Percentiles rank a stretch among this genome's conserved stretches.
phyloP scores from a whole-genome alignment of 2,113 vertebrate genomes.

The Osmerus mordax region DNA sequence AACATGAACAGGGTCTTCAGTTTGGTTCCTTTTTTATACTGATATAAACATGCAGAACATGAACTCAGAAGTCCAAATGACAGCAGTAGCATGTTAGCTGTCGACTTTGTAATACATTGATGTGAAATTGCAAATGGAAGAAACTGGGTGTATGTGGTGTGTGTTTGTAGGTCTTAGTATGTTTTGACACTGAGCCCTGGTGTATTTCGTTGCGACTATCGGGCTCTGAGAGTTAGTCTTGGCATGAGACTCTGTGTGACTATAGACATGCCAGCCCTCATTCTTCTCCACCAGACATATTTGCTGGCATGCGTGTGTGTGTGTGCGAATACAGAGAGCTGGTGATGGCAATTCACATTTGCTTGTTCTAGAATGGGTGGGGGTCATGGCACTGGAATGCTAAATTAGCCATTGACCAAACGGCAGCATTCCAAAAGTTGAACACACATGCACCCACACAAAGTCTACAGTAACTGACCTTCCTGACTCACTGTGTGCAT shows the following conservation, averaged over 20 bases:
- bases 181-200: conserved; percentile 7
- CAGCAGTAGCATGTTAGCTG: too few species aligned
- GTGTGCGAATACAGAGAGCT: background rate
- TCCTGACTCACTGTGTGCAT: conserved; percentile 4
- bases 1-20: too few species aligned
- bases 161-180: background rate
- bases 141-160: background rate
- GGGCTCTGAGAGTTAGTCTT: background rate
- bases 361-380: conserved; percentile 12
- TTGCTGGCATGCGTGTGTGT: conserved; percentile 13
- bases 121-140: background rate
- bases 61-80: too few species aligned
- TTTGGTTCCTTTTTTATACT: too few species aligned
- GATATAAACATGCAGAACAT: too few species aligned
- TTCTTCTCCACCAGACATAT: conserved; percentile 8
- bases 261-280: conserved; percentile 2
- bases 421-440: conserved; percentile 12
- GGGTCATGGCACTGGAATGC: background rate
- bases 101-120: too few species aligned
- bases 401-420: conserved; percentile 7
- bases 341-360: background rate
- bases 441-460: background rate
- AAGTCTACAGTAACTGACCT: background rate
- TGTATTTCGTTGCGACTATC: conserved; percentile 8
- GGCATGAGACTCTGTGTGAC: background rate